phyloP scores from a whole-genome alignment of 2,113 vertebrate species.

The Esox niger region DNA sequence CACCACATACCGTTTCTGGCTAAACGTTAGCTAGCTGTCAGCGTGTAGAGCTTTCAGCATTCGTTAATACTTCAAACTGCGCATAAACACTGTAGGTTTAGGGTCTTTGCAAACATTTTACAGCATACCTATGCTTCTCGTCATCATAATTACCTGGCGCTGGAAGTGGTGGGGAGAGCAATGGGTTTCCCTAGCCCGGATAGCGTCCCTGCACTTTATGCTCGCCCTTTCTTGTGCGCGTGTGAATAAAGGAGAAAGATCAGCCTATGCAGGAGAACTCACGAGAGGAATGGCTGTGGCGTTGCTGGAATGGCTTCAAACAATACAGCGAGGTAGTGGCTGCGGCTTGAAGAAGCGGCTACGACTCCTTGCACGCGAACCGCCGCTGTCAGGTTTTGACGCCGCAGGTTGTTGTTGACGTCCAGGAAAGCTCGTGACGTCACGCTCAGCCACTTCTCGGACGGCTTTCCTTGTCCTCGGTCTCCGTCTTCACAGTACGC shows the following conservation, averaged over 20 bases:
- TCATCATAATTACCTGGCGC: conserved; percentile 28
- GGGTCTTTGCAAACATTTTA: too few relatives aligned
- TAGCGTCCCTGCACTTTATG: conserved; percentile 26
- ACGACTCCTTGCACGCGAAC: conserved; percentile 6
- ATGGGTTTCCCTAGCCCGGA: conserved; percentile 29
- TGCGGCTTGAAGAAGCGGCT: not conserved
- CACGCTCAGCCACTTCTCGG: conserved; percentile 54
- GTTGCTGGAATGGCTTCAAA: not conserved
- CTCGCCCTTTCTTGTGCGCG: not conserved
- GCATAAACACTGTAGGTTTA: too few relatives aligned
- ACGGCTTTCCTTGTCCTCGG: conserved; percentile 43
- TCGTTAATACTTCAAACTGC: too few relatives aligned
- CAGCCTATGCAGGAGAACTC: too few relatives aligned
- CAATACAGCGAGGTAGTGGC: not conserved
- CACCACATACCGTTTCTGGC: not conserved
- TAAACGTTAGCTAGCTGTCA: too few relatives aligned
- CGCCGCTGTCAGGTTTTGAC: conserved; percentile 45
- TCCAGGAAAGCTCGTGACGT: conserved; percentile 80
- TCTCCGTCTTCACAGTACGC: conserved; percentile 7
- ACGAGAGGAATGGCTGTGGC: not conserved
- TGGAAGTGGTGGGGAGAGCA: conserved; percentile 14
- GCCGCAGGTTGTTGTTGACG: conserved; percentile 73
- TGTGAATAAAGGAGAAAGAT: not conserved
- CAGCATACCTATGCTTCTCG: too few relatives aligned
- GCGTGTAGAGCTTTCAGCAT: too few relatives aligned